Percentiles rank a stretch among this genome's conserved stretches.
These are phyloP conservation scores for Cryptus armator DNA, from an alignment of 2,888 invertebrate species.

Conservation along the genomic window DNA sequence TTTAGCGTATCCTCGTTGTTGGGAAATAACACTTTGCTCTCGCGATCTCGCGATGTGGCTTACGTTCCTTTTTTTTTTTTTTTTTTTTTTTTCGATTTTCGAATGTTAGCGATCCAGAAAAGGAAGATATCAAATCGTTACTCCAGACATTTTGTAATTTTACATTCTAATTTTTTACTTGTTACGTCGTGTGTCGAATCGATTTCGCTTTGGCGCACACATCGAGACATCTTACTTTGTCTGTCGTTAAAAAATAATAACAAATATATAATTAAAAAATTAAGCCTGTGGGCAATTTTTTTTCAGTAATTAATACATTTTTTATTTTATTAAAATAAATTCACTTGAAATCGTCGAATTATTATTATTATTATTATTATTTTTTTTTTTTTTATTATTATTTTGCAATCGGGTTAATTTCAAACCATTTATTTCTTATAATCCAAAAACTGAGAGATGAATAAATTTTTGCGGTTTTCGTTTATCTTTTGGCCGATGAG, in stretches of 20 bases:
- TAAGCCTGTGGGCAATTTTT: neutral
- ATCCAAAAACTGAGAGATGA: neutral
- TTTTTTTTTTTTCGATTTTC: neutral
- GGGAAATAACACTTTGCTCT: constrained; percentile 7
- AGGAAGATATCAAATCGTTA: neutral
- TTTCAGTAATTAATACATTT: neutral
- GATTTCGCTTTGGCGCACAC: neutral
- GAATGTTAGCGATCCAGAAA: neutral
- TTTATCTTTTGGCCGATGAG: constrained; percentile 31
- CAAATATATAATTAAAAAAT: too few relatives aligned
- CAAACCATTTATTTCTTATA: neutral
- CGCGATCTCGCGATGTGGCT: neutral
- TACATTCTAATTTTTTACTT: neutral
- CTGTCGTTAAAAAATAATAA: neutral
- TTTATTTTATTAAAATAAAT: neutral
- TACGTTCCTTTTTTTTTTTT: neutral
- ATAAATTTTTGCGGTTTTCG: constrained; percentile 65
- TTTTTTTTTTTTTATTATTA: too few relatives aligned
- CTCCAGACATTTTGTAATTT: constrained; percentile 11
- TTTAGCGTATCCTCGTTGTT: constrained; percentile 31
- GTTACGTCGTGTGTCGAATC: neutral
- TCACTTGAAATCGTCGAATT: neutral
- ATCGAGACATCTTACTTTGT: neutral
- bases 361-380: too few relatives aligned
- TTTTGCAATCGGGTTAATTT: too few relatives aligned